phyloP scores from a whole-genome alignment of 1,140 invertebrate genomes.

The Drosophila lacertosa region DNA sequence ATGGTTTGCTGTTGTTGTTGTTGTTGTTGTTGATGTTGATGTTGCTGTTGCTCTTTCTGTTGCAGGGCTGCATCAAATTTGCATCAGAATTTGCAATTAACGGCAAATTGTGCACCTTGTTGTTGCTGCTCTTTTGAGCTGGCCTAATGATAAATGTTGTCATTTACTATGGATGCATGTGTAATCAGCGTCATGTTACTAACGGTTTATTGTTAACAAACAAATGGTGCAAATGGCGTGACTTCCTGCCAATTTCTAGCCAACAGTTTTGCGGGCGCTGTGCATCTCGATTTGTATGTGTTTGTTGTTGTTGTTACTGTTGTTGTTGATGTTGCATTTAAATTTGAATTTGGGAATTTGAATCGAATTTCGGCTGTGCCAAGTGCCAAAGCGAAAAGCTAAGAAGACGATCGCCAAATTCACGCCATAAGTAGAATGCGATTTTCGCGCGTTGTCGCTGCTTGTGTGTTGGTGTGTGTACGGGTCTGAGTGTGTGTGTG shows the following conservation, averaged over 20 bases:
- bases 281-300: slow-evolving; percentile 27
- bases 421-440: slow-evolving; percentile 81
- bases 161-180: slow-evolving; percentile 41
- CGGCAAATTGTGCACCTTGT: neutral
- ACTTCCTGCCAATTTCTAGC: slow-evolving; percentile 71
- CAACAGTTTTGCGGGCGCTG: slow-evolving; percentile 19
- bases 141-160: slow-evolving; percentile 55
- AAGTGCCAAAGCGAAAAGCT: slow-evolving; percentile 57
- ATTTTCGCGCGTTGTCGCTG: slow-evolving; percentile 71
- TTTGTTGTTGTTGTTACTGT: slow-evolving; percentile 10
- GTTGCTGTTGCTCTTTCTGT: too few relatives aligned
- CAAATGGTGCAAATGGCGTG: slow-evolving; percentile 80
- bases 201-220: slow-evolving; percentile 70
- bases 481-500: too few relatives aligned
- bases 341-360: slow-evolving; percentile 82
- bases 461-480: too few relatives aligned
- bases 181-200: slow-evolving; percentile 58
- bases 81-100: slow-evolving; percentile 66
- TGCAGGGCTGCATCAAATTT: slow-evolving; percentile 32
- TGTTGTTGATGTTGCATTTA: slow-evolving; percentile 64
- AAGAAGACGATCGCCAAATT: slow-evolving; percentile 68
- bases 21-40: neutral
- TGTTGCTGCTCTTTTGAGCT: slow-evolving; percentile 9
- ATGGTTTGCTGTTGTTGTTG: slow-evolving; percentile 23
- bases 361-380: slow-evolving; percentile 73